Base-by-base conservation (phyloP, 2,113 vertebrate species). In the Ornithorhynchus anatinus region DNA sequence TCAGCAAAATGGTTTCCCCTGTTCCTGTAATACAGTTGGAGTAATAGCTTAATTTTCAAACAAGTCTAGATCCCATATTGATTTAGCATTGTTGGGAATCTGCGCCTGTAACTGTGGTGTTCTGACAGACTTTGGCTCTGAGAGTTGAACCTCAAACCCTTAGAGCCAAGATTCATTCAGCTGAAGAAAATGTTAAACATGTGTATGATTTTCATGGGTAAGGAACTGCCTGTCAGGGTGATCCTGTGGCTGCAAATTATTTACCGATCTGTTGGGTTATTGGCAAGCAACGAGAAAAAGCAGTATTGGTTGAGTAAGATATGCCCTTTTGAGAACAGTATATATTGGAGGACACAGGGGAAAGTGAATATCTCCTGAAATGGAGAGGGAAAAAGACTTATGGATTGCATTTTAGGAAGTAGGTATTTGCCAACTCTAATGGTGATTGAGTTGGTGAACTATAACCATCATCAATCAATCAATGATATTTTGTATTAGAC, bases 21-120 rank as follows among this genome's bases (percentile, higher is more conserved):
- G 72, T 63, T 80, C 76, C 47, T 77, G 38, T 29, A 60, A 31
- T 60, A 52, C 72, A 65, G 72, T 72, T 29, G 66, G 69, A 75
- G 54, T 59, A 75, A 13, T 37, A 44, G 61, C 53, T 19, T 32
- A 69, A 64, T 81, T 57, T 59, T 61, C 35, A 32, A 51, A 25
- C 57, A 75, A 72, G n/a, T 70, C 17, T 56, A 85, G 71, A 74
- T 62, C 69, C 67, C 62, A 70, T 12, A 69, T 61, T 80, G 81
- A 75, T 71, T 82, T 83, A 36, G 52, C 23, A 25, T 64, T 73
- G 61, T 59, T 60, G 16, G 32, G 84, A 86, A 79, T 61, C 17
- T 63, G 7, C 9, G 48, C 54, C 20, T 56, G 77, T 84, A 75
- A 80, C 52, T 33, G 6, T 7, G 77, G 57, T 78, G 29, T 10